These are phyloP conservation scores for Drosophila micromelanica DNA, from an alignment of 1,140 invertebrate species.

Conservation along the genomic window DNA sequence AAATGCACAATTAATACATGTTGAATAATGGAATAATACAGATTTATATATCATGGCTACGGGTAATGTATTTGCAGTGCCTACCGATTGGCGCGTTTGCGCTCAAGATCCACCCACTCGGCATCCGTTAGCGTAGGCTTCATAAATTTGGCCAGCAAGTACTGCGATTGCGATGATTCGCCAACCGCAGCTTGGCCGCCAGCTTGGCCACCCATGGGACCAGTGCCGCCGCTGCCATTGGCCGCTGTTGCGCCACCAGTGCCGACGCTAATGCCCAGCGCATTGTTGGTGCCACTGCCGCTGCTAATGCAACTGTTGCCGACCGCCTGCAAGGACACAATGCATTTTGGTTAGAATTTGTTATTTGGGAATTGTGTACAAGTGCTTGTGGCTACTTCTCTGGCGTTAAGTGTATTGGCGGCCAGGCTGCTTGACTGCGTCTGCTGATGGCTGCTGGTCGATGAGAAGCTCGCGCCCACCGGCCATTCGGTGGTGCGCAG, in stretches of 20 bases:
- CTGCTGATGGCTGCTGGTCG: slow-evolving; percentile 77
- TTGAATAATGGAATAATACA: not conserved
- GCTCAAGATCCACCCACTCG: slow-evolving; percentile 77
- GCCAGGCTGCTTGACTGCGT: slow-evolving; percentile 79
- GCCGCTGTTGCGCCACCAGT: slow-evolving; percentile 35
- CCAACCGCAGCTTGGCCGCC: slow-evolving; percentile 56
- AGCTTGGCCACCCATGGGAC: slow-evolving; percentile 45
- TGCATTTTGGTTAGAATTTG: slow-evolving; percentile 41
- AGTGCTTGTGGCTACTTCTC: slow-evolving; percentile 70
- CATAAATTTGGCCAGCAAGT: slow-evolving; percentile 83
- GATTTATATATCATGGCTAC: not conserved
- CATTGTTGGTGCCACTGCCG: slow-evolving; percentile 61
- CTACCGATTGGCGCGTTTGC: slow-evolving; percentile 80
- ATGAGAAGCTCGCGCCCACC: slow-evolving; percentile 73
- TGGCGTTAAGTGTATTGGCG: slow-evolving; percentile 76
- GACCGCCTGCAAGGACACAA: slow-evolving; percentile 55
- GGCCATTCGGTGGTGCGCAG: slow-evolving; percentile 80
- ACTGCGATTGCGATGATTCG: slow-evolving; percentile 67
- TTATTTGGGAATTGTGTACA: slow-evolving; percentile 11
- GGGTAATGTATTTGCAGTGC: not conserved
- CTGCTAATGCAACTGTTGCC: slow-evolving; percentile 48
- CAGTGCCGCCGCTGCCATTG: slow-evolving; percentile 49
- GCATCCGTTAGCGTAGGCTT: slow-evolving; percentile 78
- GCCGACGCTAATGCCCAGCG: slow-evolving; percentile 74
- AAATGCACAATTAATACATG: not conserved